Conservation (phyloP, 2,113 vertebrate genomes). For the Glaucidium brasilianum region DNA sequence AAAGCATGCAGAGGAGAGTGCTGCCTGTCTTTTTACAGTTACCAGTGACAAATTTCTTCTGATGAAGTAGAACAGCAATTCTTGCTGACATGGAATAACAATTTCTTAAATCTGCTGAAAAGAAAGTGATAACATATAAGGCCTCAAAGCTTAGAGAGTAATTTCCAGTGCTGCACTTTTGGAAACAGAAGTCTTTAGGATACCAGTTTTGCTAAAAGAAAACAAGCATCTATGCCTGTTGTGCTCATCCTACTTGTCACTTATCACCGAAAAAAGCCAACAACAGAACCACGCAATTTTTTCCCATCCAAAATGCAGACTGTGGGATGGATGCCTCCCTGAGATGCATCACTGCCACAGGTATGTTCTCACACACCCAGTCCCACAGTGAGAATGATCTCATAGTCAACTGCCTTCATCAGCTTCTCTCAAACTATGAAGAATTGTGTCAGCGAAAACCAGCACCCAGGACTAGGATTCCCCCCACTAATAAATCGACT, state of each 20-base stretch:
- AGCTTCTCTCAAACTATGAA: background rate
- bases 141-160: background rate
- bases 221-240: background rate
- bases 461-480: background rate
- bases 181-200: background rate
- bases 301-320: background rate
- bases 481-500: background rate
- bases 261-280: background rate
- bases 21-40: background rate
- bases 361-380: background rate
- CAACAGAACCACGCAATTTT: background rate
- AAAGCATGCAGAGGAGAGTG: background rate
- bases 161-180: background rate
- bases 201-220: background rate
- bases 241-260: background rate
- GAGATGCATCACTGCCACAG: background rate
- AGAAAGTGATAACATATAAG: background rate
- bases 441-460: fast-evolving
- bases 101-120: background rate
- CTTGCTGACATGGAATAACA: background rate
- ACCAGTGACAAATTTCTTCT: background rate
- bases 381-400: background rate
- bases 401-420: background rate
- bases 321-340: background rate
- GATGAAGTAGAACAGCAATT: background rate